A percentile compares a stretch with the other conserved stretches of the same genome.
Conservation (phyloP, 2,113 vertebrate species). For the Pteruthius melanotis region DNA sequence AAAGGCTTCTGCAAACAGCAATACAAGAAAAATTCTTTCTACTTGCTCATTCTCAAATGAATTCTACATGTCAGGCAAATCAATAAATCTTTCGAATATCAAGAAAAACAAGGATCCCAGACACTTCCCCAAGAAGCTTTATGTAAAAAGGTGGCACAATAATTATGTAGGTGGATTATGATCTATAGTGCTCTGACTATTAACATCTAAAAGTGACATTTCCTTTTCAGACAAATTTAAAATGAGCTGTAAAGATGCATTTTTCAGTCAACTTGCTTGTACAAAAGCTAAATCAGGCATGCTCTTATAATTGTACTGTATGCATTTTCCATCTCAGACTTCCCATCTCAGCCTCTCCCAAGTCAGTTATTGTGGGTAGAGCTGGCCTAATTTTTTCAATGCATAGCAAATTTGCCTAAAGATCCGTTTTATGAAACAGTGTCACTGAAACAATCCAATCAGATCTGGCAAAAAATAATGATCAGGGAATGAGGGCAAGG, state of each 20-base stretch:
- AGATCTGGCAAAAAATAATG: neutral
- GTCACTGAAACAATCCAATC: neutral
- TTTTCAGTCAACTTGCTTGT: constrained; percentile 15
- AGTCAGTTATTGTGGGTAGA: neutral
- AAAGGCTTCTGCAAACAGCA: constrained; percentile 2
- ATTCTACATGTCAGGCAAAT: constrained; percentile 30
- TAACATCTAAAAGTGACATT: constrained; percentile 47
- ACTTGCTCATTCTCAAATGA: neutral
- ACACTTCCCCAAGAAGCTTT: neutral
- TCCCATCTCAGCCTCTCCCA: neutral
- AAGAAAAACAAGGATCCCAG: constrained; percentile 33
- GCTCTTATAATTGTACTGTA: neutral
- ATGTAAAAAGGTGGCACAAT: constrained; percentile 37
- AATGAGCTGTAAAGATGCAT: constrained; percentile 10
- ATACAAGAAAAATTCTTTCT: neutral
- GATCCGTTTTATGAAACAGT: neutral
- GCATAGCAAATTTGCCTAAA: neutral
- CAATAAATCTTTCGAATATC: constrained; percentile 9
- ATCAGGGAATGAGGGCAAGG: neutral
- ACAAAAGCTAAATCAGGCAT: constrained; percentile 33
- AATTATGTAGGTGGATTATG: constrained; percentile 56
- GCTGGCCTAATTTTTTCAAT: neutral
- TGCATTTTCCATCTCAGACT: neutral
- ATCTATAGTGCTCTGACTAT: constrained; percentile 36
- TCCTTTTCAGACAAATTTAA: constrained; percentile 51